These are phyloP conservation scores for Melikaiella ostensackeni DNA, from an alignment of 2,888 invertebrate genomes.

Conservation along the genomic window DNA sequence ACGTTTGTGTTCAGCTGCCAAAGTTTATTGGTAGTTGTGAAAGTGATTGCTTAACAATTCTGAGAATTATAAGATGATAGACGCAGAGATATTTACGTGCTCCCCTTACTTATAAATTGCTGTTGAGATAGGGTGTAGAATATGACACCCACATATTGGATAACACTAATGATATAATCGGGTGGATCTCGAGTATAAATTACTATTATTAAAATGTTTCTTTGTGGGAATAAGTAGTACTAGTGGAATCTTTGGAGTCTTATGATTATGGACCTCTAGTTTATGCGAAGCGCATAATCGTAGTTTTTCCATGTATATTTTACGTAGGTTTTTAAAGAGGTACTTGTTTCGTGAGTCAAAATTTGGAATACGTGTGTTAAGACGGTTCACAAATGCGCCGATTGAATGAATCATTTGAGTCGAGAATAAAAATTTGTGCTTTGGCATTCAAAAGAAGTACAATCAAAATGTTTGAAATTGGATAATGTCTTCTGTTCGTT, in stretches of 20 bases:
- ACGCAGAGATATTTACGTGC: background rate
- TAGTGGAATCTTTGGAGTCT: background rate
- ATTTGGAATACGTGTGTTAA: too few relatives aligned
- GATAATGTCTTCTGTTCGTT: too few relatives aligned
- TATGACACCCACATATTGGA: background rate
- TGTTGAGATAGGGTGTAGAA: conserved; percentile 5
- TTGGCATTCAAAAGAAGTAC: too few relatives aligned
- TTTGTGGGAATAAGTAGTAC: background rate
- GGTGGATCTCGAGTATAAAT: background rate
- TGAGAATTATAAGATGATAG: conserved; percentile 9
- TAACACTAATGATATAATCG: conserved; percentile 9
- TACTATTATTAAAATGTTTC: background rate
- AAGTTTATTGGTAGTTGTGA: background rate
- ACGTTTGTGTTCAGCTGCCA: background rate
- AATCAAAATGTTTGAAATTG: too few relatives aligned
- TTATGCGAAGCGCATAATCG: too few relatives aligned
- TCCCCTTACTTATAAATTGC: conserved; percentile 2
- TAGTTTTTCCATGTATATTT: too few relatives aligned
- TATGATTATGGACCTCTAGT: too few relatives aligned
- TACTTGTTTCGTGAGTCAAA: too few relatives aligned
- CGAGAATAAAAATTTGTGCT: too few relatives aligned
- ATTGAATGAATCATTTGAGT: too few relatives aligned
- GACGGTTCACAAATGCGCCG: too few relatives aligned
- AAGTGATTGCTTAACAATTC: background rate
- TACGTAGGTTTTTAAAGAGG: too few relatives aligned